A percentile compares a stretch with the other conserved stretches of the same genome.
Evolutionary conservation across 2,888 invertebrate genomes (phyloP).

Genomic region (Cheiracanthium punctorium): DNA sequence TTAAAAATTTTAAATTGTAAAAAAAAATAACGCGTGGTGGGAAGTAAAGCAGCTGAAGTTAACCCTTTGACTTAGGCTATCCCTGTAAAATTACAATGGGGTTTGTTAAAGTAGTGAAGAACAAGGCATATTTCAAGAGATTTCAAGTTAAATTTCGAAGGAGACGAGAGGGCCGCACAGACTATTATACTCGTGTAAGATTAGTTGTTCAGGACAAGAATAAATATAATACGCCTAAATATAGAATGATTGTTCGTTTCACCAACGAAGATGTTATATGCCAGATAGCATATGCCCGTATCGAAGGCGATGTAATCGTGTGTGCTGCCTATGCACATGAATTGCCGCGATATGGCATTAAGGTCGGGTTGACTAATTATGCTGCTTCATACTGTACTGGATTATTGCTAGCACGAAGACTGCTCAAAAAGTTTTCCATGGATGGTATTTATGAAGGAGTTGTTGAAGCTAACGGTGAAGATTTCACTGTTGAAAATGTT

Average conservation of each 20-base stretch:
- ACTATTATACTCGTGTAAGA: conserved; percentile 98
- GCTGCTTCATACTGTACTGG: conserved; percentile 99
- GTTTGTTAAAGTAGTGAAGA: conserved; percentile 99
- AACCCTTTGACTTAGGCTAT: too few relatives aligned
- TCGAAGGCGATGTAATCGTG: conserved; percentile 98
- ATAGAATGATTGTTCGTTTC: conserved; percentile 96
- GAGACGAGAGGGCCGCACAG: conserved; percentile 98
- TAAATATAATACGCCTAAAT: conserved; percentile 99
- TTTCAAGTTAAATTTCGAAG: conserved; percentile 98
- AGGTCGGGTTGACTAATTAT: conserved; percentile 99
- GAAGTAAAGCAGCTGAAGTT: too few relatives aligned
- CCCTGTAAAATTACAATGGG: too few relatives aligned
- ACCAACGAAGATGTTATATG: conserved; percentile 99
- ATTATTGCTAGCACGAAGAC: conserved; percentile 91
- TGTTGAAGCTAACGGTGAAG: conserved; percentile 93
- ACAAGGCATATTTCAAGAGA: conserved; percentile 99
- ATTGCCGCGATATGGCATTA: conserved; percentile 94
- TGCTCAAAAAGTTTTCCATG: conserved; percentile 92
- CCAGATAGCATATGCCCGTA: conserved; percentile 98
- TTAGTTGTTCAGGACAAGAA: conserved; percentile 99
- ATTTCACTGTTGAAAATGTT: conserved; percentile 94
- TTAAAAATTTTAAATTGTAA: too few relatives aligned
- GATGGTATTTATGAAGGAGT: conserved; percentile 92
- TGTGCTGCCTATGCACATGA: conserved; percentile 99
- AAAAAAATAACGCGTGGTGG: too few relatives aligned